A percentile compares a stretch with the other conserved stretches of the same genome.
phyloP scores from a whole-genome alignment of 2,888 invertebrate species.

The Tenthredo distinguenda region DNA sequence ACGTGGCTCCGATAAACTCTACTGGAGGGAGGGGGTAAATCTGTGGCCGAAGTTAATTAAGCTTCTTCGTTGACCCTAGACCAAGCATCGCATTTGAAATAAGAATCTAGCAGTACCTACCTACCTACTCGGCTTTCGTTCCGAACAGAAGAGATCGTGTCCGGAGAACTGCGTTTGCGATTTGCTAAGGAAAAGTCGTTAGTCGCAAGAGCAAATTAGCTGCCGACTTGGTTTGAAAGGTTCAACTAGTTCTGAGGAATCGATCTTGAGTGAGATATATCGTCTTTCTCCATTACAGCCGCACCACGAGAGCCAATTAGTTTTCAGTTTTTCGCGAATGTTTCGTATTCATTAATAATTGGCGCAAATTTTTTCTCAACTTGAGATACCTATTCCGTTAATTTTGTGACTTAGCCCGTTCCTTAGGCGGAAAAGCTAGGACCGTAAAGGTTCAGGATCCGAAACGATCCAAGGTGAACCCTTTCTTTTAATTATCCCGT shows the following conservation, averaged over 20 bases:
- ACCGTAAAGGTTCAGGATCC: conserved; percentile 34
- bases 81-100: conserved; percentile 24
- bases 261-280: conserved; percentile 15
- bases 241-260: conserved; percentile 7
- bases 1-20: conserved; percentile 37
- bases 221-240: conserved; percentile 7
- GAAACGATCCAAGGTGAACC: conserved; percentile 45
- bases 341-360: background rate
- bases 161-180: conserved; percentile 3
- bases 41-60: conserved; percentile 55
- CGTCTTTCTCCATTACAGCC: background rate
- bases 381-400: background rate
- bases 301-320: background rate
- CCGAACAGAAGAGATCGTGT: background rate
- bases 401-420: background rate
- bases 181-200: conserved; percentile 32
- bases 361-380: background rate
- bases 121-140: background rate
- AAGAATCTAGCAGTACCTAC: conserved; percentile 26
- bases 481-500: conserved; percentile 56
- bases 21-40: conserved; percentile 23
- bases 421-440: background rate
- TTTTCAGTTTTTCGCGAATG: background rate
- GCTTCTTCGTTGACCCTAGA: conserved; percentile 42
- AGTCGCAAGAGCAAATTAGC: conserved; percentile 6